A percentile compares a stretch with the other conserved stretches of the same genome.
Conservation (phyloP, 2,797 vertebrate genomes). For the Miichthys miiuy region DNA sequence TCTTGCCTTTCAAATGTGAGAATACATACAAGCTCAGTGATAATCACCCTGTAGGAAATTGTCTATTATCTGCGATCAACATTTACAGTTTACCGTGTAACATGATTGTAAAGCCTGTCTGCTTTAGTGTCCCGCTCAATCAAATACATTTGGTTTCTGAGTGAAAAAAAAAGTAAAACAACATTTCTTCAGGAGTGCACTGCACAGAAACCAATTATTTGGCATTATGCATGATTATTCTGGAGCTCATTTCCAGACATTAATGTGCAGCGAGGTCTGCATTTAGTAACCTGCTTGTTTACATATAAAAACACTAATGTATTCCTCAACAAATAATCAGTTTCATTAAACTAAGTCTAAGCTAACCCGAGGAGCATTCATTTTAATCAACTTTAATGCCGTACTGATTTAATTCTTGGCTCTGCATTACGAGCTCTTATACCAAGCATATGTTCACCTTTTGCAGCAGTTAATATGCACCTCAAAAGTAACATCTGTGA, state of each 20-base stretch:
- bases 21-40: conserved; percentile 36
- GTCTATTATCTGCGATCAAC: conserved; percentile 13
- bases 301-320: conserved; percentile 10
- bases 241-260: not conserved
- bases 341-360: conserved; percentile 1
- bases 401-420: conserved; percentile 32
- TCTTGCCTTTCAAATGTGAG: conserved; percentile 44
- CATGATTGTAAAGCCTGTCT: conserved; percentile 28
- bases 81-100: conserved; percentile 36
- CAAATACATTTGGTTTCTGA: conserved; percentile 13
- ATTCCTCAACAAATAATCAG: conserved; percentile 9
- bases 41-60: conserved; percentile 33
- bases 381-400: conserved; percentile 13
- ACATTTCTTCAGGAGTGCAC: not conserved
- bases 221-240: not conserved
- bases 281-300: not conserved
- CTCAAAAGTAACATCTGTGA: conserved; percentile 22
- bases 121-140: conserved; percentile 30
- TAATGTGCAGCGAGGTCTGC: conserved; percentile 6
- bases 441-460: conserved; percentile 20
- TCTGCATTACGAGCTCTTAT: conserved; percentile 38
- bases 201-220: conserved; percentile 4
- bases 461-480: conserved; percentile 22
- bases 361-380: not conserved
- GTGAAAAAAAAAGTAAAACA: conserved; percentile 14